Conservation (phyloP, 2,113 vertebrate genomes). For the Ptilorrhoa leucosticta region DNA sequence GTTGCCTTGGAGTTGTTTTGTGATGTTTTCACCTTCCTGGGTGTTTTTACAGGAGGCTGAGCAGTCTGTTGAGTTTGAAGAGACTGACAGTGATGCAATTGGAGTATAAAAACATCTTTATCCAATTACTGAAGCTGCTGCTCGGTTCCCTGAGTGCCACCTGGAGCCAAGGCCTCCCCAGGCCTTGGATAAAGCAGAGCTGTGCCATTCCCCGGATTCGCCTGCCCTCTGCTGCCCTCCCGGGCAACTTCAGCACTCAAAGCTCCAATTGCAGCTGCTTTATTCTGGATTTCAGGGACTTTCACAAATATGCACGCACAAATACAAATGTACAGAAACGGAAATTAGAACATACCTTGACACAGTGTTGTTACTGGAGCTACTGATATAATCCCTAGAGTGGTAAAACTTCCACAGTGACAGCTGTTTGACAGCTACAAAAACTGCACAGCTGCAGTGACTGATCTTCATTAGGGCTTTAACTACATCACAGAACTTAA, state of each 20-base stretch:
- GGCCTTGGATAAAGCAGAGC: not conserved
- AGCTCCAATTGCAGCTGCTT: not conserved
- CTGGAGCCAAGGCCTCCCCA: not conserved
- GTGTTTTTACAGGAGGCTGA: not conserved
- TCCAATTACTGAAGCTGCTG: not conserved
- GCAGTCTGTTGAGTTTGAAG: not conserved
- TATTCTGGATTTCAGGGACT: not conserved
- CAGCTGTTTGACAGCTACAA: not conserved
- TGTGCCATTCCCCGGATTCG: not conserved
- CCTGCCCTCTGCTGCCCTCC: constrained; percentile 59
- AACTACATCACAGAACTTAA: not conserved
- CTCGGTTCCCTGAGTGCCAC: not conserved
- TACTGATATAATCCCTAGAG: not conserved
- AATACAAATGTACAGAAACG: not conserved
- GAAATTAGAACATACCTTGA: not conserved
- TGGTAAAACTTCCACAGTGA: not conserved
- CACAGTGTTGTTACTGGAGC: not conserved
- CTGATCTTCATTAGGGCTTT: not conserved
- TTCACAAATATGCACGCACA: not conserved
- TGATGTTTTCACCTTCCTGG: not conserved
- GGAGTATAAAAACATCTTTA: not conserved
- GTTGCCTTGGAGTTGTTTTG: not conserved
- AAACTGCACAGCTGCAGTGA: not conserved
- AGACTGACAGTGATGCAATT: not conserved
- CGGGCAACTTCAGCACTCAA: not conserved